phyloP scores from a whole-genome alignment of 2,113 vertebrate genomes.

The Psittacula cyanocephala region DNA sequence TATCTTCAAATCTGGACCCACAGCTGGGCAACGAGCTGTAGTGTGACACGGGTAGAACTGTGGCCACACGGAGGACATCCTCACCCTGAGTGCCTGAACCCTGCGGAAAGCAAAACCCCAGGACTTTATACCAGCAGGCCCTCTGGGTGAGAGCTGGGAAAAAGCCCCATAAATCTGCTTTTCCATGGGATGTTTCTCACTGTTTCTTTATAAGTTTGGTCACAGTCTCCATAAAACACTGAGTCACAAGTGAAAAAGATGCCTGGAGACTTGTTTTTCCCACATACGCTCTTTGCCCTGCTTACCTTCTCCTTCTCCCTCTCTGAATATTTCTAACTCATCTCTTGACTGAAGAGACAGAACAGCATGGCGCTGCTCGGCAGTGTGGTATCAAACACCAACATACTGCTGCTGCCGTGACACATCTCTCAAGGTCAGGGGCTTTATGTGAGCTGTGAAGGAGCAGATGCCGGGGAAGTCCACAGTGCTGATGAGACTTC shows the following conservation, averaged over 20 bases:
- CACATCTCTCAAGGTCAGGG: background rate
- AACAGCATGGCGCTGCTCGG: background rate
- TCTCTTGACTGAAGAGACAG: background rate
- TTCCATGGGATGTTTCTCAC: background rate
- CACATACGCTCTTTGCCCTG: background rate
- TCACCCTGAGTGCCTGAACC: background rate
- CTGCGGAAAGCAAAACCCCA: background rate
- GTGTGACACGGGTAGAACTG: background rate
- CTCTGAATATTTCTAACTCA: background rate
- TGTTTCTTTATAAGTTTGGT: background rate
- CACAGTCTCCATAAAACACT: background rate
- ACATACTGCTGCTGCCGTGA: rapidly evolving
- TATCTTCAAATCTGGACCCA: background rate
- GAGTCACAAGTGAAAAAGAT: background rate
- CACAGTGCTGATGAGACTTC: background rate
- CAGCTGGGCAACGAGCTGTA: background rate
- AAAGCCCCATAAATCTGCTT: background rate
- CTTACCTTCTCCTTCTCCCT: background rate
- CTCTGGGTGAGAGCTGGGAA: background rate
- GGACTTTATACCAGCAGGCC: background rate
- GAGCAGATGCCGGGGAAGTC: rapidly evolving
- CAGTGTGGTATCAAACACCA: rapidly evolving
- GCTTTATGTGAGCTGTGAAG: background rate
- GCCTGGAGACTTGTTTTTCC: background rate
- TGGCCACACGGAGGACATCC: rapidly evolving